A percentile compares a stretch with the other conserved stretches of the same genome.
These are phyloP conservation scores for Ganaspis sp. DNA, from an alignment of 1,140 invertebrate species.

Conservation along the genomic window DNA sequence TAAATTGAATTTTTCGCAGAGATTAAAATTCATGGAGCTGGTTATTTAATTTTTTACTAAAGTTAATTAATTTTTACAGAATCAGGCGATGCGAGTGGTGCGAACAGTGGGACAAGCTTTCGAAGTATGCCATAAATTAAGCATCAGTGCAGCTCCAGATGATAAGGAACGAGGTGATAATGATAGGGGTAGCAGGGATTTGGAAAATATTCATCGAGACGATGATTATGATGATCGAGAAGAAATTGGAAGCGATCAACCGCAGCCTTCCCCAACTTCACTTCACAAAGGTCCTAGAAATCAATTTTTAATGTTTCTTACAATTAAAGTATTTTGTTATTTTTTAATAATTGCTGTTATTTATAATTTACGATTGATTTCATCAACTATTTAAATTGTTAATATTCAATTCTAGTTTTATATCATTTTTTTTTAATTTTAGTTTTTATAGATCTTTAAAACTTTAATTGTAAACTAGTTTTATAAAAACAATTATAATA, in stretches of 20 bases:
- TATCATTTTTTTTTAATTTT: too few relatives aligned
- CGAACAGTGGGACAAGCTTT: constrained; percentile 99
- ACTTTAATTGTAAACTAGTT: constrained; percentile 11
- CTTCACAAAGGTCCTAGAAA: constrained; percentile 69
- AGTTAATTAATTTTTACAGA: constrained; percentile 79
- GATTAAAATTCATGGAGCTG: too few relatives aligned
- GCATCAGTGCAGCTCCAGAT: constrained; percentile 75
- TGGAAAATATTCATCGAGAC: constrained; percentile 56
- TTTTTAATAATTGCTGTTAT: background rate
- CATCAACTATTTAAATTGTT: too few relatives aligned
- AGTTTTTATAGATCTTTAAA: background rate
- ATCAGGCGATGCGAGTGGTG: constrained; percentile 97
- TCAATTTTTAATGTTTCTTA: background rate
- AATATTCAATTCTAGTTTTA: too few relatives aligned
- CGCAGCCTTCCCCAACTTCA: constrained; percentile 69
- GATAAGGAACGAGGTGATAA: constrained; percentile 64
- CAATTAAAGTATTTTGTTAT: too few relatives aligned
- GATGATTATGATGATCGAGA: constrained; percentile 81
- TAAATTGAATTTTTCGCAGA: too few relatives aligned
- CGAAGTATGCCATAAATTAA: constrained; percentile 98
- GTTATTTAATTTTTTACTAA: background rate
- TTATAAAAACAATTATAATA: too few relatives aligned
- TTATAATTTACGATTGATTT: background rate
- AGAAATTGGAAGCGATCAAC: constrained; percentile 79
- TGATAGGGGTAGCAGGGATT: constrained; percentile 47